Conservation (phyloP, 2,797 vertebrate species). For the Anableps anableps region DNA sequence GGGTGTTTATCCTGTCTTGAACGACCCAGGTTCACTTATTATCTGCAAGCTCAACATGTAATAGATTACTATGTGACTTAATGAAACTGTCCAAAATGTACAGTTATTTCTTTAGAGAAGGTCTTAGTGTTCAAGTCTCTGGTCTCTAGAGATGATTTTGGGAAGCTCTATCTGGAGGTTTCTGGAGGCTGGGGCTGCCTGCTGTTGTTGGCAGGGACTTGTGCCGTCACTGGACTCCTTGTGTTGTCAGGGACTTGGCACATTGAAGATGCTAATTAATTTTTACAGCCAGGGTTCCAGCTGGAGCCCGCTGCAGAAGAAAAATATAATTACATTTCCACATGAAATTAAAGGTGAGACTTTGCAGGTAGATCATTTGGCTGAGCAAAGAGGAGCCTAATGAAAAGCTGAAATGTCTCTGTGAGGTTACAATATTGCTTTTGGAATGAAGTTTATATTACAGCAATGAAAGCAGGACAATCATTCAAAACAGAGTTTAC, state of each 20-base stretch:
- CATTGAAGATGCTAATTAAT: slow-evolving; percentile 65
- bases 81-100: no score
- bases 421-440: slow-evolving; percentile 6
- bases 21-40: no score
- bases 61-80: no score
- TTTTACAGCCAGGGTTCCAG: slow-evolving; percentile 58
- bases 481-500: neutral
- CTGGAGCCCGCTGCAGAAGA: slow-evolving; percentile 55
- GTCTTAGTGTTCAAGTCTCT: neutral
- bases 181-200: slow-evolving; percentile 25
- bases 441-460: slow-evolving; percentile 11
- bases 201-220: slow-evolving; percentile 52
- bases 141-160: neutral
- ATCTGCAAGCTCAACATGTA: no score
- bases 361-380: slow-evolving; percentile 54
- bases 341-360: slow-evolving; percentile 54
- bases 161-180: slow-evolving; percentile 25
- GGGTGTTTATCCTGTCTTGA: no score
- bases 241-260: slow-evolving; percentile 28
- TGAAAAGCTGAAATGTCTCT: slow-evolving; percentile 17
- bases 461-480: slow-evolving; percentile 1
- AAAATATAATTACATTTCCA: slow-evolving; percentile 59
- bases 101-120: neutral
- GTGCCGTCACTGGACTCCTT: slow-evolving; percentile 40
- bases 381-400: slow-evolving; percentile 11